Base-by-base conservation (phyloP, 2,888 invertebrate genomes). In the Deilephila elpenor region DNA sequence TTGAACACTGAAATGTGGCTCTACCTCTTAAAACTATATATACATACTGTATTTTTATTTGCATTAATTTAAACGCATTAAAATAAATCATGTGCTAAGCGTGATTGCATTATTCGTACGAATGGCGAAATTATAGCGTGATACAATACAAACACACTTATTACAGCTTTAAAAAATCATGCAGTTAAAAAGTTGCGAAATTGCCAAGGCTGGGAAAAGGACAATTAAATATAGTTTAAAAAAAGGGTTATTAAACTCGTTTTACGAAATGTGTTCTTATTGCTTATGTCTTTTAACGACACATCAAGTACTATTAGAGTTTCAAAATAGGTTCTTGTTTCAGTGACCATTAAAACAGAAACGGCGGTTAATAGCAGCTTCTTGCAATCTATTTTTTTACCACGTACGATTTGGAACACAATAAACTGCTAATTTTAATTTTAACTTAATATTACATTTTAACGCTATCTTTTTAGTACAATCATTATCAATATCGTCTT, bases 151-250 rank as follows among this genome's bases (percentile, higher is more conserved):
- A 34, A 71, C 71, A 34, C 59, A 25, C 56, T 71, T 60, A 70
- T 70, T 59, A 60, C 56, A 73, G 67, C 34, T 67, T 67, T 25
- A 67, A 67, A 67, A 51, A 67, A 67, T 67, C 53, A 56, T 70
- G 29, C 37, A 37, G 20, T 25, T 56, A 56, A 32, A 71, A 71
- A 71, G 37, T 71, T 71, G 59, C 71, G 53, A 71, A 59, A 71
- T 34, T 8, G 17, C 32, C 59, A 71, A 71, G 71, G 56, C 44
- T 67, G 67, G 37, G 64, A 44, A 67, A 67, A 67, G 51, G 67
- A 67, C 44, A 67, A 67, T 51, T 67, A 67, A 67, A 51, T 51
- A 62, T 37, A 74, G 72, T 76, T 51, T 44, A 19, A 64, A 25
- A 61, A n/a, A 44, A 20, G 64, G 37, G 11, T 44, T 14, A 67